Evolutionary conservation across 2,113 vertebrate genomes (phyloP), one percentile per base, ranked within the genome.

Genomic region (Dicaeum eximium): DNA sequence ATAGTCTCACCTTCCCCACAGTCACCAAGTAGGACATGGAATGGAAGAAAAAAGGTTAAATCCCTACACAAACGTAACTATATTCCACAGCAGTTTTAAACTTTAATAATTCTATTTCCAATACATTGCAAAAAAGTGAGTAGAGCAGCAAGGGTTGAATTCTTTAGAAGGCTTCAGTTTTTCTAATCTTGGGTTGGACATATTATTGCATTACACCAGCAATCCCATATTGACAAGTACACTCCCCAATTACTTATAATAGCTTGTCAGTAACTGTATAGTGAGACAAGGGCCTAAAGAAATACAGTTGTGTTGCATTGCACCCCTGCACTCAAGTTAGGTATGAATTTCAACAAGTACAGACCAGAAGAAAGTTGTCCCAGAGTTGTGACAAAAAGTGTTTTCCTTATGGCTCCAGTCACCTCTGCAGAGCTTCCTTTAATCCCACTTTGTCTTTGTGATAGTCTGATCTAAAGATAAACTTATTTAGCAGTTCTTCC

Each of bases 281-380:
- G 40, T 44, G 23, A 78, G 35, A 27, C 30, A 91, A 61, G 15
- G 17, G 23, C 69, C 33, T 42, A 25, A 66, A 77, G 37, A 77
- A 72, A 65, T 8, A 50, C 13, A n/a, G 48, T 48, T 80, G 21
- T 45, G 20, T 11, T 28, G 19, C 24, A 47, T 0, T 45, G 51
- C 70, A 78, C 9, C 19, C 18, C 28, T 44, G 33, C 38, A 67
- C 22, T 78, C 11, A 93, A 65, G 25, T 23, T 47, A 30, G 22
- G 18, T 16, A 58, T 7, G 12, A 86, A 66, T 0, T 64, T 40
- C 78, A 86, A 30, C 19, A 92, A 47, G 31, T 50, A 87, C 3
- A 9, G 48, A 44, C 19, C 31, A 67, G 30, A 74, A 11, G 2
- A 0, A 1, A 77, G 27, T 10, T 3, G 0, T 18, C 40, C n/a